These are phyloP conservation scores for Platycercus adscitus DNA, from an alignment of 2,113 vertebrate genomes.

Conservation along the genomic window DNA sequence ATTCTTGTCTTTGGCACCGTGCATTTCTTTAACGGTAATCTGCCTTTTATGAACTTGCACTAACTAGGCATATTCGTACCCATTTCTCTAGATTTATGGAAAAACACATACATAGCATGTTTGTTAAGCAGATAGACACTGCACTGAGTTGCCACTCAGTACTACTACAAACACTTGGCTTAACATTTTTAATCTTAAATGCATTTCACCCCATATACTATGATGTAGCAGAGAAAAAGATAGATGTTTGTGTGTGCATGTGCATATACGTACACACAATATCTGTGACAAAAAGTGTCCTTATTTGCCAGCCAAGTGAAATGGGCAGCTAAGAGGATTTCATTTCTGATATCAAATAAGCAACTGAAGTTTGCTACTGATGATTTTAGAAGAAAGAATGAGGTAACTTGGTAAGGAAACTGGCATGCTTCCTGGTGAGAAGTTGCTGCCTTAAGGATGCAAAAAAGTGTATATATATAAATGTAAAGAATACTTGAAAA, in stretches of 20 bases:
- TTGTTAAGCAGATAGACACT: not conserved
- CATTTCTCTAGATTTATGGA: not conserved
- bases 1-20: not conserved
- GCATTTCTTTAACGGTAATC: not conserved
- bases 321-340: not conserved
- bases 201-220: not conserved
- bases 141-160: not conserved
- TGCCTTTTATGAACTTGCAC: not conserved
- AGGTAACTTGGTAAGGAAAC: not conserved
- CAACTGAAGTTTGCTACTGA: not conserved
- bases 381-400: not conserved
- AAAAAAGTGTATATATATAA: not conserved
- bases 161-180: not conserved
- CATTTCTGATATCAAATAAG: not conserved
- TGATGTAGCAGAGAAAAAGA: not conserved
- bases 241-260: not conserved
- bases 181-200: not conserved
- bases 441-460: not conserved
- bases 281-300: not conserved
- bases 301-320: not conserved
- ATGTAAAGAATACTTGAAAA: not conserved
- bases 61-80: not conserved
- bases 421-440: not conserved
- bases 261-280: not conserved
- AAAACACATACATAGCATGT: not conserved